Conservation (phyloP, 2,797 vertebrate genomes). For the Rhincodon typus region DNA sequence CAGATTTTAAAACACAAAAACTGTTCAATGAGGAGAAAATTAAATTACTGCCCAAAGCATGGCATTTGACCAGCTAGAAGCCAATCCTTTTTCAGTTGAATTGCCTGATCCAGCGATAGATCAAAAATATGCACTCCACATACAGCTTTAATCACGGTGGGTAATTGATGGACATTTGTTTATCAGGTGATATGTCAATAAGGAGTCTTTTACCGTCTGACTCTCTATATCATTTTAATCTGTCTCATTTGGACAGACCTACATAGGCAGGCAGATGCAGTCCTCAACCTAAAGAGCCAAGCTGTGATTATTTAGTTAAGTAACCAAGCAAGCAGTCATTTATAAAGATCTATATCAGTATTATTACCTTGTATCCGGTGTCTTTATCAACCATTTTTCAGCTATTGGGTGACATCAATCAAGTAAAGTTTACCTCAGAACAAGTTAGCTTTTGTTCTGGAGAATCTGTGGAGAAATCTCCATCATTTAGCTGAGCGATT, state of each 20-base stretch:
- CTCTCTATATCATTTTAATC: background rate
- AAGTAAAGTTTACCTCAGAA: slow-evolving; percentile 16
- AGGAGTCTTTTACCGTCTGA: slow-evolving; percentile 7
- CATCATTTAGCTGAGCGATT: background rate
- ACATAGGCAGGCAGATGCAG: background rate
- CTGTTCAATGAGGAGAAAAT: background rate
- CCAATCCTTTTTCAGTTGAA: background rate
- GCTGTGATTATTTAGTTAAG: slow-evolving; percentile 16
- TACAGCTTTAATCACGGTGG: background rate
- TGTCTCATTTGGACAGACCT: background rate
- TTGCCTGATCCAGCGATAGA: background rate
- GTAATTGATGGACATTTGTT: slow-evolving; percentile 23
- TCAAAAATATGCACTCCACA: slow-evolving; percentile 14
- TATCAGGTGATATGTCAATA: slow-evolving; percentile 32
- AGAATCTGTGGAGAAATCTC: background rate
- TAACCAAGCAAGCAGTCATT: slow-evolving; percentile 17
- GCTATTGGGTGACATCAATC: slow-evolving; percentile 5
- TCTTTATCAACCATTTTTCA: slow-evolving; percentile 6
- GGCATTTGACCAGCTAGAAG: slow-evolving; percentile 15
- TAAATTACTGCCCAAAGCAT: slow-evolving; percentile 7
- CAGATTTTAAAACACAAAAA: background rate
- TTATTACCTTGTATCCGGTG: background rate
- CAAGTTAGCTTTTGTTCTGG: background rate
- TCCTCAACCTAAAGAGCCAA: background rate
- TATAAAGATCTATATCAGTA: background rate